Base-by-base conservation (phyloP, 1,140 invertebrate species). In the Diabrotica undecimpunctata region DNA sequence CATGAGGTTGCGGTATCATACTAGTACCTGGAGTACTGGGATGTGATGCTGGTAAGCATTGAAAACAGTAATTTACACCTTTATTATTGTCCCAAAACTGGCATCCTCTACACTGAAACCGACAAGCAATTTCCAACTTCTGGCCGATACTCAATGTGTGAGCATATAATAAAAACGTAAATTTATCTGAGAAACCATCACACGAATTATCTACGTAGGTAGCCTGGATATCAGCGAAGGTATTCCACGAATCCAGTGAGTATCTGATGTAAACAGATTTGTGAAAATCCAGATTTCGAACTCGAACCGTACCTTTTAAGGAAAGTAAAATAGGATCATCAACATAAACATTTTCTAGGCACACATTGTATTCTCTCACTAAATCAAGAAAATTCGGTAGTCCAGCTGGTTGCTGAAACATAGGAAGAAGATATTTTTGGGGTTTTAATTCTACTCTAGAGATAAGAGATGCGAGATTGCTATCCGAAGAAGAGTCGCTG, bases 81-180 rank as follows among this genome's bases (percentile, higher is more conserved):
- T 81, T 80, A 73, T 96, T 96, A 78, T 88, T 97, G 78, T 96
- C 94, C 95, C 95, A 97, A 79, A 89, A 94, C 73, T 93, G 89
- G 64, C 86, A 83, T 5, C 91, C 92, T 72, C 89, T 88, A 65
- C 89, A 91, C 72, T 90, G 86, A 79, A 93, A 97, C 37, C 90
- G 84, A 6, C 95, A 83, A 2, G 93, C 93, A 65, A 96, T 88
- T 75, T 93, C 88, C 8, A 96, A 74, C 51, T 86, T 84, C 68
- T 90, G 86, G 0, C 93, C 92, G 4, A 91, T 82, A 7, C 82
- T 79, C 69, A 95, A 80, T 46, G 84, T 87, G 70, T 90, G 86
- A 62, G 87, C 88, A 66, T 90, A 91, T 3, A 93, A 73, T 6
- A 87, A 77, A 71, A 97, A 91, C 7, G 86, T 85, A 76, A 97